These are phyloP conservation scores for Ovibos moschatus DNA, from an alignment of 2,113 vertebrate species.

Conservation along the genomic window DNA sequence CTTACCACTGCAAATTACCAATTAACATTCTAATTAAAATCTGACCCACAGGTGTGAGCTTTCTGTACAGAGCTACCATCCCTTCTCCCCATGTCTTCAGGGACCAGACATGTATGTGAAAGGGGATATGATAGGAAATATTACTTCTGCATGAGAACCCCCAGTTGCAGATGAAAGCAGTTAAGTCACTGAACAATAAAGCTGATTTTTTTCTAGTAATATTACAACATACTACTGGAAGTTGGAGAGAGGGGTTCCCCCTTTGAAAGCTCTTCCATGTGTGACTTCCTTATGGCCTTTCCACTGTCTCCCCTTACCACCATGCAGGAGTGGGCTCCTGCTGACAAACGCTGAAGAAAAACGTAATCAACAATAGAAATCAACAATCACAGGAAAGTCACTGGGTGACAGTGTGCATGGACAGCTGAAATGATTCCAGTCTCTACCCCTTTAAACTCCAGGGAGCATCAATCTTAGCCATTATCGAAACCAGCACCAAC, in stretches of 20 bases:
- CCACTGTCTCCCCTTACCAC: neutral
- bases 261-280: neutral
- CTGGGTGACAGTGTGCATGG: neutral
- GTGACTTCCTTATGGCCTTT: neutral
- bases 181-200: neutral
- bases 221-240: neutral
- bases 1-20: neutral
- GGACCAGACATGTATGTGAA: neutral
- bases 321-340: neutral
- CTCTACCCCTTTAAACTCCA: neutral
- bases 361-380: neutral
- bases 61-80: neutral
- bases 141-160: neutral
- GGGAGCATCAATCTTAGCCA: neutral
- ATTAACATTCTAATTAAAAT: constrained; percentile 36
- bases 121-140: neutral
- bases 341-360: neutral
- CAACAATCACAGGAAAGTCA: neutral
- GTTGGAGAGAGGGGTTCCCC: neutral
- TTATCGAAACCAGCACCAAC: neutral
- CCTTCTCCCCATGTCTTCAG: neutral
- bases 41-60: neutral
- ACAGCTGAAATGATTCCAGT: neutral
- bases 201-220: neutral
- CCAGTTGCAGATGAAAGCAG: constrained; percentile 33